Conservation (phyloP, 2,113 vertebrate species). For the Macroglossus sobrinus region DNA sequence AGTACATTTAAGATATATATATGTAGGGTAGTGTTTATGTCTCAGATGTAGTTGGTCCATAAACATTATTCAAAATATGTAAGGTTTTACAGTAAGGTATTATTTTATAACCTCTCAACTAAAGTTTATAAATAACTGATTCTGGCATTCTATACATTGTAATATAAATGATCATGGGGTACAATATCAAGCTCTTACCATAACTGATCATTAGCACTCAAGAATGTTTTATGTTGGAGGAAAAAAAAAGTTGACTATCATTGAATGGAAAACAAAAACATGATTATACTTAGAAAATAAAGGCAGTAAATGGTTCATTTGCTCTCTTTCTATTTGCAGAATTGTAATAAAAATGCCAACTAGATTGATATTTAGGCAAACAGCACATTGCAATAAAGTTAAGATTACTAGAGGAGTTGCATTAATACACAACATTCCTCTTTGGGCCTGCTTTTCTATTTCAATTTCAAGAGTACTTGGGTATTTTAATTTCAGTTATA, state of each 20-base stretch:
- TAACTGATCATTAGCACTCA: constrained; percentile 69
- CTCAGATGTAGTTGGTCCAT: not conserved
- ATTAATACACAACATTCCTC: constrained; percentile 73
- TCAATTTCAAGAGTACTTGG: constrained; percentile 51
- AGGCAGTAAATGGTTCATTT: constrained; percentile 82
- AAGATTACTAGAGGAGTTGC: constrained; percentile 74
- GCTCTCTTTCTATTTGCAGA: constrained; percentile 81
- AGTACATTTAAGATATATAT: not conserved
- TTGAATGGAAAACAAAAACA: constrained; percentile 78
- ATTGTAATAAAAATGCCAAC: constrained; percentile 83
- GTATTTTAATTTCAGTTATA: constrained; percentile 64
- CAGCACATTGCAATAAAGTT: constrained; percentile 75
- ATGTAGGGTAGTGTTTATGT: not conserved
- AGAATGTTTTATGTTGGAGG: constrained; percentile 63
- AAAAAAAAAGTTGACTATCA: constrained; percentile 49
- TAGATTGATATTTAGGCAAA: constrained; percentile 83
- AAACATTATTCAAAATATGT: constrained; percentile 56
- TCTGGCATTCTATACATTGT: not conserved
- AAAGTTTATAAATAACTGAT: constrained; percentile 50
- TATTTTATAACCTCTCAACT: constrained; percentile 45
- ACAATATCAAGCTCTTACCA: constrained; percentile 29
- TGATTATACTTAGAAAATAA: constrained; percentile 78
- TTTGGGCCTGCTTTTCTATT: constrained; percentile 67
- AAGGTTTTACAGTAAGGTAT: not conserved
- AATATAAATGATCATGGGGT: constrained; percentile 30